phyloP scores from a whole-genome alignment of 2,888 invertebrate species.

The Diachrysia chrysitis region DNA sequence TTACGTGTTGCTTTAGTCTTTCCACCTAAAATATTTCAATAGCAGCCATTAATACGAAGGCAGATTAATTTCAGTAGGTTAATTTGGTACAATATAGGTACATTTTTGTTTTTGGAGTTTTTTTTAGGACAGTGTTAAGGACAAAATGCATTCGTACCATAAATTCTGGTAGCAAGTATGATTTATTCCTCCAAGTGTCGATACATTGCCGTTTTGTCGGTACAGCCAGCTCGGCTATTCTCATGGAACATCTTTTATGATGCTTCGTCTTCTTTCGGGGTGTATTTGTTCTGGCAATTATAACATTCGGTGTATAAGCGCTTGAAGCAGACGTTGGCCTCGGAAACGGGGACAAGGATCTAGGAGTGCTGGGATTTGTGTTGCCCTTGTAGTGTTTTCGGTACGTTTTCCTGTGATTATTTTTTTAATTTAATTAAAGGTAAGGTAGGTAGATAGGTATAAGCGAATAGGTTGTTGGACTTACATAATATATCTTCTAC shows the following conservation, averaged over 20 bases:
- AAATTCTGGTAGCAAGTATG: constrained; percentile 69
- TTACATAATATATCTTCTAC: constrained; percentile 26
- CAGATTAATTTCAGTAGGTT: no score
- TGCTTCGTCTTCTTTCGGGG: constrained; percentile 24
- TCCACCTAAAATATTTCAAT: constrained; percentile 70
- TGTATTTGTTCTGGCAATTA: neutral
- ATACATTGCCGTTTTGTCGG: constrained; percentile 81
- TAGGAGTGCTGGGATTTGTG: neutral
- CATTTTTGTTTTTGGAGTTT: neutral
- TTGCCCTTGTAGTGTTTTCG: neutral
- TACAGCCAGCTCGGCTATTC: constrained; percentile 77
- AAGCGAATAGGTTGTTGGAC: neutral
- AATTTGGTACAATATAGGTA: no score
- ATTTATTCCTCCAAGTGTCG: constrained; percentile 78
- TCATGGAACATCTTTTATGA: constrained; percentile 68
- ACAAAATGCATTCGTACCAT: constrained; percentile 69
- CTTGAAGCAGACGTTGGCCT: neutral
- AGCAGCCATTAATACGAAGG: neutral
- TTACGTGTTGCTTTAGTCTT: constrained; percentile 73
- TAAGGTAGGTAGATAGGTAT: neutral
- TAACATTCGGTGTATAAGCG: constrained; percentile 6
- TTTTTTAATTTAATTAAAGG: neutral
- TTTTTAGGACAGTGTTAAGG: neutral
- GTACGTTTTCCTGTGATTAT: constrained; percentile 22
- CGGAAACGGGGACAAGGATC: constrained; percentile 8